A percentile compares a stretch with the other conserved stretches of the same genome.
These are phyloP conservation scores for Neelides folsomi DNA, from an alignment of 2,888 invertebrate species.

Conservation along the genomic window DNA sequence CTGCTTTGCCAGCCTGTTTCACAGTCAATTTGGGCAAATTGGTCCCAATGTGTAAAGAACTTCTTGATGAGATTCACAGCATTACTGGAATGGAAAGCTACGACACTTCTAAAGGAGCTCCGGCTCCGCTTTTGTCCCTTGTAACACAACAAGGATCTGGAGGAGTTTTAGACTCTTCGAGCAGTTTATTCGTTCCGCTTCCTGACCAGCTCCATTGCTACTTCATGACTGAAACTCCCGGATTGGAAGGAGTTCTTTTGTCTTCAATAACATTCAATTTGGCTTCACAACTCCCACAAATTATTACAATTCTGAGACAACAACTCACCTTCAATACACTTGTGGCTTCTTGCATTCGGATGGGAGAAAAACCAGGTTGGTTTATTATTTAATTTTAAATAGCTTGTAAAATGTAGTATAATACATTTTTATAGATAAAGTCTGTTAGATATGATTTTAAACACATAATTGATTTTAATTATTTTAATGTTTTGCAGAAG, in stretches of 20 bases:
- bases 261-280: constrained; percentile 80
- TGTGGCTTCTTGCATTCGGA: constrained; percentile 73
- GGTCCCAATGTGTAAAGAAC: constrained; percentile 66
- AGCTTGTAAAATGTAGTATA: no score
- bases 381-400: background rate
- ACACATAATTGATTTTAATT: background rate
- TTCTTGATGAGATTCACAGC: constrained; percentile 55
- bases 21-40: constrained; percentile 68
- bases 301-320: constrained; percentile 68
- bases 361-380: constrained; percentile 62
- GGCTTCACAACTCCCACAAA: constrained; percentile 78
- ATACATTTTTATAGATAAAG: no score
- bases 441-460: background rate
- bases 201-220: constrained; percentile 91
- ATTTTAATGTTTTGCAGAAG: constrained; percentile 42
- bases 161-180: constrained; percentile 56
- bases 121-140: constrained; percentile 57
- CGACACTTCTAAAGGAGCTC: constrained; percentile 40
- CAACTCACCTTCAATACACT: constrained; percentile 85
- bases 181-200: constrained; percentile 51
- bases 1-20: constrained; percentile 80
- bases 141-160: constrained; percentile 66
- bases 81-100: constrained; percentile 48
- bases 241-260: constrained; percentile 60
- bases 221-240: constrained; percentile 71